phyloP scores from a whole-genome alignment of 1,140 invertebrate species.

The Calephelis virginiensis region DNA sequence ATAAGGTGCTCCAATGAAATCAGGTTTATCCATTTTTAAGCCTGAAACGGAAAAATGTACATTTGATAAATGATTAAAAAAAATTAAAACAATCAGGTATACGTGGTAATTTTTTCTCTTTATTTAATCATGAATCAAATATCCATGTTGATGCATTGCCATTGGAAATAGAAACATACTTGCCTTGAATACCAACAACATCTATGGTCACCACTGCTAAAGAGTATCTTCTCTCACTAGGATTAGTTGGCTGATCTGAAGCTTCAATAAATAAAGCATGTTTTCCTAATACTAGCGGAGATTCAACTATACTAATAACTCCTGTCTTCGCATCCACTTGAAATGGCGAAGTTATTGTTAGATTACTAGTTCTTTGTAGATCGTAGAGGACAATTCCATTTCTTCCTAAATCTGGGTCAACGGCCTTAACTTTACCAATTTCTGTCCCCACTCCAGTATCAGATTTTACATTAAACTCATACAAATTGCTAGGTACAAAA shows the following conservation, averaged over 20 bases:
- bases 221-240: constrained; percentile 88
- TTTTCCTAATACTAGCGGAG: constrained; percentile 82
- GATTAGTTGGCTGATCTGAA: constrained; percentile 88
- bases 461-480: constrained; percentile 85
- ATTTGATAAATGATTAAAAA: neutral
- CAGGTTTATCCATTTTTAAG: constrained; percentile 80
- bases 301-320: constrained; percentile 84
- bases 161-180: constrained; percentile 17
- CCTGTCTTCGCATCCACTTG: constrained; percentile 86
- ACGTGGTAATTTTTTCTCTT: too few species aligned
- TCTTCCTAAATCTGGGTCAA: constrained; percentile 88
- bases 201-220: constrained; percentile 90
- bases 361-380: constrained; percentile 84
- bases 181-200: constrained; percentile 80
- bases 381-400: constrained; percentile 90
- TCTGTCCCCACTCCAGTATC: constrained; percentile 83
- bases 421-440: constrained; percentile 87
- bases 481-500: constrained; percentile 89
- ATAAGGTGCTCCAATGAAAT: constrained; percentile 93
- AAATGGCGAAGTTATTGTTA: constrained; percentile 83
- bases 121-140: too few species aligned
- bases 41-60: constrained; percentile 48
- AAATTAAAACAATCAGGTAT: too few species aligned
- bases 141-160: too few species aligned
- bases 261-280: constrained; percentile 91